Evolutionary conservation across 2,888 invertebrate genomes (phyloP).

Genomic region (Acanthosepion pharaonis): DNA sequence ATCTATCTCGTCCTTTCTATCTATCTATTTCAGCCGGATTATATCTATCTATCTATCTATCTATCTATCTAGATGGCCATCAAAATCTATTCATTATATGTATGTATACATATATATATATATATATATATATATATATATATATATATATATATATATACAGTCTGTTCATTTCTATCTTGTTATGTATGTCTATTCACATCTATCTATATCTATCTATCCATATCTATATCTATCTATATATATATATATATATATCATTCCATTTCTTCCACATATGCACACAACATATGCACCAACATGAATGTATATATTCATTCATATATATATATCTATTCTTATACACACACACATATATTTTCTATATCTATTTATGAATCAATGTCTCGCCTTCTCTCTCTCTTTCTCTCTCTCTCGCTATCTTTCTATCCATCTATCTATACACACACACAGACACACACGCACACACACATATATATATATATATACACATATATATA

Average conservation of each 20-base stretch:
- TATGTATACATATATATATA: slow-evolving; percentile 35
- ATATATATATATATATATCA: neutral
- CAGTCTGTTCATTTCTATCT: slow-evolving; percentile 42
- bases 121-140: slow-evolving; percentile 40
- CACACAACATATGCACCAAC: too few species aligned
- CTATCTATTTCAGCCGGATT: too few species aligned
- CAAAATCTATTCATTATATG: too few species aligned
- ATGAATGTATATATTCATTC: too few species aligned
- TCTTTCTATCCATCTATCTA: neutral
- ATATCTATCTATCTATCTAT: neutral
- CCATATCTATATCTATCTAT: neutral
- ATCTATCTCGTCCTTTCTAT: neutral
- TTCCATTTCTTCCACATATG: too few species aligned
- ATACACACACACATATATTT: neutral
- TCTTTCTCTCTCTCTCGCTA: neutral
- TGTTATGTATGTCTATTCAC: neutral
- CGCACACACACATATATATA: neutral
- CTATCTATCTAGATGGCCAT: too few species aligned
- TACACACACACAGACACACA: neutral
- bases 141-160: slow-evolving; percentile 44
- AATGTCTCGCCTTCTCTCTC: neutral
- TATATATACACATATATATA: neutral
- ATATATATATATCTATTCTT: neutral
- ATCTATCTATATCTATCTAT: too few species aligned
- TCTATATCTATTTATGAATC: neutral